Evolutionary conservation across 2,888 invertebrate genomes (phyloP), one percentile per base, ranked within the genome.

Genomic region (Andrena chrysosceles): DNA sequence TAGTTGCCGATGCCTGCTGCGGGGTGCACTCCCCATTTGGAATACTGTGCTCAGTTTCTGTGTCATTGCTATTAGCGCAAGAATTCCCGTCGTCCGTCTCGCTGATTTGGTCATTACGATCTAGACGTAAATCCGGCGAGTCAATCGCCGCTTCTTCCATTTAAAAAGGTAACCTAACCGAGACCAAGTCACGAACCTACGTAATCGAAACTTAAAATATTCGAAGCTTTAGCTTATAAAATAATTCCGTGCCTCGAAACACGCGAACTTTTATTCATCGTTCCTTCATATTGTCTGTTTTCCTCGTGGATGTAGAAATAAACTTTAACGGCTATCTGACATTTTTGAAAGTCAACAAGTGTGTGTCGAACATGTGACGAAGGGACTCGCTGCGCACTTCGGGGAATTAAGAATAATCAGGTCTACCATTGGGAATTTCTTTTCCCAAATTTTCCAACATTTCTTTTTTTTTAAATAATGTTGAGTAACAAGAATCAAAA

Each of bases 1-100:
- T 90, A 20, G 74, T 73, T 2, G 88, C 87, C 7, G 90, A 89
- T 66, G 77, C 64, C 63, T 91, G 92, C 71, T 90, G 90, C 1
- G 93, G 93, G 4, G 93, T 93, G 35, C 84, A 87, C 26, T 85
- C 83, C 20, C 89, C 90, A 67, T 80, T 71, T 23, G 84, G 84
- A 35, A 81, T 72, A 6, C 77, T 74, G 7, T 70, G 83, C 70
- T 88, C 87, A 23, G 66, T 77, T 20, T 85, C 87, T 35, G 75
- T 81, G 64, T 86, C 88, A 75, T 84, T 69, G 56, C 66, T 35
- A 64, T 68, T 80, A 20, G 23, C 33, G 16, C 59, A 64, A 48
- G 59, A 35, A 26, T 63, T 80, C 13, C 81, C 77, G 16, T 56
- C 42, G 31, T 75, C 70, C 29, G 73, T 56, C 31, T 77, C 80